Conservation (phyloP, 2,888 invertebrate genomes). For the Drosophila siamana region DNA sequence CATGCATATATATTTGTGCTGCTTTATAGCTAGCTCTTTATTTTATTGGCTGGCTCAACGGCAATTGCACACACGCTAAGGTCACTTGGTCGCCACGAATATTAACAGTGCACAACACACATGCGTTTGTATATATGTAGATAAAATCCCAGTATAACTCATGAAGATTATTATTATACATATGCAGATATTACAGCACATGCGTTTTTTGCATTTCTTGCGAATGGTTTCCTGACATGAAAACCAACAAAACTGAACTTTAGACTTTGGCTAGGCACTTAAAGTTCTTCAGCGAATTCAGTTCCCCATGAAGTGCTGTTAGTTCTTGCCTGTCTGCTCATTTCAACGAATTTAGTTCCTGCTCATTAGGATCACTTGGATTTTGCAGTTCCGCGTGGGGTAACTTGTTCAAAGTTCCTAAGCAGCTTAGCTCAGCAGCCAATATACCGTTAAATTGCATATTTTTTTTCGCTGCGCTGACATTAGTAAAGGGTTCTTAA, state of each 20-base stretch:
- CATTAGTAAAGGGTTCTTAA: not conserved
- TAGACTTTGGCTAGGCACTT: too few species aligned
- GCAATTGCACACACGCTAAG: conserved; percentile 27
- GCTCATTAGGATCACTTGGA: not conserved
- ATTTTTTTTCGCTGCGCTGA: not conserved
- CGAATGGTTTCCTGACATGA: not conserved
- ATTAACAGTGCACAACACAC: not conserved
- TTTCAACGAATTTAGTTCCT: not conserved
- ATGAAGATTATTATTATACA: not conserved
- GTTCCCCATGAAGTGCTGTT: not conserved
- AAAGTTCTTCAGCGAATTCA: not conserved
- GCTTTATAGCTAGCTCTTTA: conserved; percentile 8
- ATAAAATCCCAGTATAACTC: not conserved
- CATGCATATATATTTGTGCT: too few species aligned
- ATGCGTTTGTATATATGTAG: too few species aligned
- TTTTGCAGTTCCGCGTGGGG: too few species aligned
- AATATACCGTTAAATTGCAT: not conserved
- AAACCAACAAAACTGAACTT: not conserved
- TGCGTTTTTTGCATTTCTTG: not conserved
- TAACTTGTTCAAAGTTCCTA: not conserved
- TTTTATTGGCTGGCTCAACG: conserved; percentile 1
- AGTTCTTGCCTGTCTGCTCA: not conserved
- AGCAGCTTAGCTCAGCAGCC: not conserved
- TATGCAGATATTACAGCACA: not conserved
- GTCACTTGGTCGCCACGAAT: conserved; percentile 17